Base-by-base conservation (phyloP, 2,113 vertebrate species). In the Halcyon senegalensis region DNA sequence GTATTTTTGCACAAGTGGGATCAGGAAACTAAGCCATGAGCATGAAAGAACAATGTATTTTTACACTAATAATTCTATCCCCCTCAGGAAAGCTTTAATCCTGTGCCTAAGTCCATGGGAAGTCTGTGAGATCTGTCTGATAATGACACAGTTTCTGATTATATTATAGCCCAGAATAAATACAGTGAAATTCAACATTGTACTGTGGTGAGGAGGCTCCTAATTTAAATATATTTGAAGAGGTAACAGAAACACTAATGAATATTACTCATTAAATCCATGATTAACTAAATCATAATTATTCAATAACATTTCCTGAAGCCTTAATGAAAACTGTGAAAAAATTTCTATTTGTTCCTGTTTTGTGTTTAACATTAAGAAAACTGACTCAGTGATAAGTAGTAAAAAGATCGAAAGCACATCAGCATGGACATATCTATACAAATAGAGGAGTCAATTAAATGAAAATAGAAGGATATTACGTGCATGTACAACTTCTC, bases 101-200 rank as follows among this genome's bases (percentile, higher is more conserved):
- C 25, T 74, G 14, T 69, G 44, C 18, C 31, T 76, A 88, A 93
- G 24, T 84, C 59, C 37, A 58, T 30, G n/a, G 28, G 56, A 96
- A 80, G 41, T 86, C 60, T 10, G 3, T 46, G 86, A 81, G 51
- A 87, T 84, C 62, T 70, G n/a, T 56, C 60, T 94, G 84, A 87
- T 87, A 91, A 78, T 31, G 60, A 72, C 58, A 46, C 56, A 56
- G 13, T 88, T 97, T 92, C 86, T 87, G 48, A 75, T 80, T 80
- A 50, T 80, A 58, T 62, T 77, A 59, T 31, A 76, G n/a, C 37
- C 66, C 37, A 80, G 50, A 85, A 92, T 41, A 93, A 88, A 76
- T 20, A 20, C 30, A 77, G 43, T 66, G 37, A 76, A 93, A 90
- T 72, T 63, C 39, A 89, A 6, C 30, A 8, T 3, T 81, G 10